Evolutionary conservation across 2,113 vertebrate genomes (phyloP), one percentile per base, ranked within the genome.

Genomic region (Petroica traversi): DNA sequence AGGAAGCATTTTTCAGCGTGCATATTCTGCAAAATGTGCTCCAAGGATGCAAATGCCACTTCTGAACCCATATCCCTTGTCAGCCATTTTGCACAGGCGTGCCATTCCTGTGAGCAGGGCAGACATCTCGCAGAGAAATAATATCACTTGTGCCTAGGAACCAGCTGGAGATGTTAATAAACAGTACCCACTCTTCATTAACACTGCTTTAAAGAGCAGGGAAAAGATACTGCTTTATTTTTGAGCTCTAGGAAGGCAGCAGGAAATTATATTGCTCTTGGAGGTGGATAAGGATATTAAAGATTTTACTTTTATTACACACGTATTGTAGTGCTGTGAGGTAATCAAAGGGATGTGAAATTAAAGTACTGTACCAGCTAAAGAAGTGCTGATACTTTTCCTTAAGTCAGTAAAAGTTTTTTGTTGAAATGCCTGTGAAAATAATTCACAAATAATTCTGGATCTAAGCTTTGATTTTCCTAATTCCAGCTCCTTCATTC

Each of bases 41-140:
- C 75, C 28, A 80, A 77, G 86, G 58, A 54, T 88, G 76, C 63
- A 71, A 90, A 86, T 43, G 41, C 23, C 24, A 40, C 48, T 81
- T 82, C 84, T 88, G 54, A 90, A n/a, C n/a, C 74, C 57, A n/a
- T 10, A 46, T 62, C 45, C 14, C 59, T 78, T 62, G 59, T 80
- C 85, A 87, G 79, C 86, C 90, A 95, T 94, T 88, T 95, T 96
- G 63, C 63, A 85, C 31, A 71, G 41, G 62, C 79, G 48, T 57
- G 75, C 62, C 4, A 1, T 71, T 94, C 51, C 33, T 86, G 43
- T 46, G 52, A 85, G 61, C 36, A 4, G 55, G 77, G 80, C 64
- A 92, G 93, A 81, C 51, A 82, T 92, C 89, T 95, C 76, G 74
- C 88, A 92, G 78, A 69, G 85, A 93, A 94, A 83, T 93, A 89